These are phyloP conservation scores for Ips nitidus DNA, from an alignment of 1,140 invertebrate species.

Conservation along the genomic window DNA sequence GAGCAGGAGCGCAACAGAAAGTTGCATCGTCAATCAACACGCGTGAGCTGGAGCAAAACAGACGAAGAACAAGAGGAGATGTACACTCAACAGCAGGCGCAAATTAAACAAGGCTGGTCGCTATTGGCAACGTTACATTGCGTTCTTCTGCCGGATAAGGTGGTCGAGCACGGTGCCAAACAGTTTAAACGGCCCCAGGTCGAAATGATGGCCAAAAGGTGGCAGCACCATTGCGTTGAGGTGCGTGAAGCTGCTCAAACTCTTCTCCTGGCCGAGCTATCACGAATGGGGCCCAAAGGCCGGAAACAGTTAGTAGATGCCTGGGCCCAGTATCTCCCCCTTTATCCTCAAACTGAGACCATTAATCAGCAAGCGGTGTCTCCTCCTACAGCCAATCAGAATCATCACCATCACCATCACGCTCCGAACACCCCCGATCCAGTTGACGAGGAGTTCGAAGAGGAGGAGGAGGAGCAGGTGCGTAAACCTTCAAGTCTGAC, in stretches of 20 bases:
- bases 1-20: slow-evolving; percentile 79
- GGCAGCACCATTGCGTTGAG: slow-evolving; percentile 98
- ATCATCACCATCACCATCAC: slow-evolving; percentile 48
- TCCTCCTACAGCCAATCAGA: slow-evolving; percentile 38
- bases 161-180: slow-evolving; percentile 65
- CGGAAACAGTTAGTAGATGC: slow-evolving; percentile 89
- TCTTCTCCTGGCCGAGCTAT: slow-evolving; percentile 89
- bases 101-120: slow-evolving; percentile 97
- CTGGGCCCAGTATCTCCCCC: slow-evolving; percentile 93
- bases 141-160: slow-evolving; percentile 91
- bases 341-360: slow-evolving; percentile 75
- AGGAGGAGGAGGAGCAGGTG: slow-evolving; percentile 78
- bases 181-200: slow-evolving; percentile 91
- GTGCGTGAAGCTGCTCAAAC: slow-evolving; percentile 96
- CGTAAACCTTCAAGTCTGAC: slow-evolving; percentile 80
- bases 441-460: slow-evolving; percentile 76
- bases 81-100: slow-evolving; percentile 80
- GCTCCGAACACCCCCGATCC: slow-evolving; percentile 53
- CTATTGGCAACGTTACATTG: slow-evolving; percentile 94
- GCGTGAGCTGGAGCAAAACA: slow-evolving; percentile 66
- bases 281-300: slow-evolving; percentile 86
- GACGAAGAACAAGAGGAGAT: slow-evolving; percentile 81
- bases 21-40: slow-evolving; percentile 60
- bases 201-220: slow-evolving; percentile 94
- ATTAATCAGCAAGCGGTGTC: slow-evolving; percentile 60